A percentile compares a stretch with the other conserved stretches of the same genome.
Conservation (phyloP, 2,888 invertebrate genomes). For the Strigamia maritima region DNA sequence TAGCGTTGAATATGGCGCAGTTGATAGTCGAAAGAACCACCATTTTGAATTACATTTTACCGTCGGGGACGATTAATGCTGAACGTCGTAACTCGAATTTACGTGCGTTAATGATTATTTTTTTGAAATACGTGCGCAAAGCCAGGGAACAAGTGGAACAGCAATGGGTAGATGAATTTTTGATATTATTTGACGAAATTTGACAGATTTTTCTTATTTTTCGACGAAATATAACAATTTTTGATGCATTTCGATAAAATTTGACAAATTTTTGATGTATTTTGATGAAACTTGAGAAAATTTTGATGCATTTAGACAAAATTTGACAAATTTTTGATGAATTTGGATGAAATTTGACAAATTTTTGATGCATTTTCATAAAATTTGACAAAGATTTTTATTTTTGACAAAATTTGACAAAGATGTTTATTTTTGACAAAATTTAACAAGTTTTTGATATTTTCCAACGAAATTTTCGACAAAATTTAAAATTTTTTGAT, state of each 20-base stretch:
- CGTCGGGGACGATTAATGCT: constrained; percentile 50
- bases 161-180: constrained; percentile 49
- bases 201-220: not conserved
- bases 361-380: too few relatives aligned
- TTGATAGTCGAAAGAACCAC: constrained; percentile 86
- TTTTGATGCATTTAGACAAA: not conserved
- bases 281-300: too few relatives aligned
- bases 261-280: too few relatives aligned
- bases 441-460: too few relatives aligned
- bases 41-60: constrained; percentile 76
- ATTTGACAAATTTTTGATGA: not conserved
- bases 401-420: too few relatives aligned
- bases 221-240: too few relatives aligned
- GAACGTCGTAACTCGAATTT: constrained; percentile 38
- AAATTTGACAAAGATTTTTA: too few relatives aligned
- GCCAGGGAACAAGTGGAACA: constrained; percentile 61
- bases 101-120: constrained; percentile 49
- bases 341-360: not conserved
- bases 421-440: too few relatives aligned
- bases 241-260: too few relatives aligned
- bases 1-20: constrained; percentile 69
- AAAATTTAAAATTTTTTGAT: too few relatives aligned
- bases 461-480: too few relatives aligned
- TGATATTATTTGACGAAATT: not conserved
- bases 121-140: constrained; percentile 51